phyloP scores from a whole-genome alignment of 1,140 invertebrate genomes.

The Drosophila littoralis region DNA sequence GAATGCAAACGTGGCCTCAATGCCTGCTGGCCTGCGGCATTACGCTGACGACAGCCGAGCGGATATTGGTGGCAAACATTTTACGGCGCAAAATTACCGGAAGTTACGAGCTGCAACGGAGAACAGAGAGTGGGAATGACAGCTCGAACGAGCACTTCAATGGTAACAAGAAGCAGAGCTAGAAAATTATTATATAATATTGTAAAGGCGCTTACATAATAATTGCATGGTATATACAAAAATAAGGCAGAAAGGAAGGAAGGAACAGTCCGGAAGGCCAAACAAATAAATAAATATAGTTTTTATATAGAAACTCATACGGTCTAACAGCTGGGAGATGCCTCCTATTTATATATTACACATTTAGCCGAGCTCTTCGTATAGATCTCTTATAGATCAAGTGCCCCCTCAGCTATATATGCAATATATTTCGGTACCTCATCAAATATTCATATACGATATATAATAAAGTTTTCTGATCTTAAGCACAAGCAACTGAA shows the following conservation, averaged over 20 bases:
- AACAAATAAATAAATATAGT: no score
- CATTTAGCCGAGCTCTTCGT: no score
- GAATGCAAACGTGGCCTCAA: slow-evolving; percentile 10
- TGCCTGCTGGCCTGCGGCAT: slow-evolving; percentile 7
- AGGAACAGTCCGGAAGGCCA: no score
- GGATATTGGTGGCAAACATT: slow-evolving; percentile 81
- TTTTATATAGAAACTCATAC: no score
- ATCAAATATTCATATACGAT: no score
- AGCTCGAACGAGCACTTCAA: slow-evolving; percentile 21
- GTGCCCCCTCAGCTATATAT: not conserved
- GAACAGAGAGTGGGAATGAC: slow-evolving; percentile 24
- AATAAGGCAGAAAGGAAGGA: no score
- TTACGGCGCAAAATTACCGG: slow-evolving; percentile 71
- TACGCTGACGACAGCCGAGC: slow-evolving; percentile 40
- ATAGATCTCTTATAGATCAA: no score
- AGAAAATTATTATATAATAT: slow-evolving; percentile 9
- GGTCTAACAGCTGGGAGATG: no score
- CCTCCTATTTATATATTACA: no score
- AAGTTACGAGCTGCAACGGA: slow-evolving; percentile 57
- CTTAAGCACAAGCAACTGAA: no score
- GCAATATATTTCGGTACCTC: not conserved
- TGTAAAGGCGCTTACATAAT: not conserved
- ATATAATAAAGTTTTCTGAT: no score
- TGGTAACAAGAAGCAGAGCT: slow-evolving; percentile 1
- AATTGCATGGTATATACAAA: not conserved